Conservation (phyloP, 2,113 vertebrate species). For the Colius striatus region DNA sequence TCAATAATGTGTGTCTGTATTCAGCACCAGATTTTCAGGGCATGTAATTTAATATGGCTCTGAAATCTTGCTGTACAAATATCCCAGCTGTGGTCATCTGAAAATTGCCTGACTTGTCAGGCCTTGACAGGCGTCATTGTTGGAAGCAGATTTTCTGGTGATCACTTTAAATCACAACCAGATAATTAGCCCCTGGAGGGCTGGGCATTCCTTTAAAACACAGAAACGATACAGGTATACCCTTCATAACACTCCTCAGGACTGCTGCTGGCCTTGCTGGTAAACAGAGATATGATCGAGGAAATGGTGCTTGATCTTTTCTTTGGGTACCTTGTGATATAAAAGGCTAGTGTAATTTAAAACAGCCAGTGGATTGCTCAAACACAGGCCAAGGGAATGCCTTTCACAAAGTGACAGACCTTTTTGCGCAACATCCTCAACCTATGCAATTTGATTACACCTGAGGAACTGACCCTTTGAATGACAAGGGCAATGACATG, state of each 20-base stretch:
- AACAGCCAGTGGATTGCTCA: neutral
- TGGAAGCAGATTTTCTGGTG: neutral
- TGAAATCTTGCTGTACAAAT: slow-evolving; percentile 5
- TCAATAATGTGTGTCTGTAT: slow-evolving; percentile 4
- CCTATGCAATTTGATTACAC: neutral
- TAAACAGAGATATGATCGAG: neutral
- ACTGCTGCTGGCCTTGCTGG: neutral
- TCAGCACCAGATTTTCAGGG: slow-evolving; percentile 19
- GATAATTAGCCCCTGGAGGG: neutral
- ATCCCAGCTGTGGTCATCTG: neutral
- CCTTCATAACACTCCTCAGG: neutral
- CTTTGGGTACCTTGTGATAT: neutral
- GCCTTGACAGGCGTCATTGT: neutral
- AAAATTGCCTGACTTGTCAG: slow-evolving; percentile 28
- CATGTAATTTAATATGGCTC: slow-evolving; percentile 31
- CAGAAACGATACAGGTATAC: neutral
- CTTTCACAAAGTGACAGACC: neutral
- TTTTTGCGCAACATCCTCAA: slow-evolving; percentile 1
- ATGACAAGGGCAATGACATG: neutral
- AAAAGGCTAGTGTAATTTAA: slow-evolving; percentile 11
- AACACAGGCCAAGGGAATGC: neutral
- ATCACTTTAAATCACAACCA: neutral
- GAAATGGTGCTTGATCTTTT: slow-evolving; percentile 15
- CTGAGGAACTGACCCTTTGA: slow-evolving; percentile 1
- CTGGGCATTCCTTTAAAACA: neutral